phyloP scores from a whole-genome alignment of 2,113 vertebrate species.

The Herpetotheres cachinnans region DNA sequence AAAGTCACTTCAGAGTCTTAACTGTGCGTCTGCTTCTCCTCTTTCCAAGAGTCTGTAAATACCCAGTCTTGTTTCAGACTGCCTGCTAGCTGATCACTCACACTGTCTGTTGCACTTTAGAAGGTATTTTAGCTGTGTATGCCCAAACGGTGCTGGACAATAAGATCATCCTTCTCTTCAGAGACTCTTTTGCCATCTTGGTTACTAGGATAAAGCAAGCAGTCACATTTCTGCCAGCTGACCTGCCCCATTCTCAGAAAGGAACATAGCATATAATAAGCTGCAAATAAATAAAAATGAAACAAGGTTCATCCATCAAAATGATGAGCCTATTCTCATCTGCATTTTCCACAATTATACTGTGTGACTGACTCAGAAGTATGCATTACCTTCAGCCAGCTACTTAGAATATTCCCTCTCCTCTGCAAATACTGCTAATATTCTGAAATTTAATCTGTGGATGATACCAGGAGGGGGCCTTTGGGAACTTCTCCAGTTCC shows the following conservation, averaged over 20 bases:
- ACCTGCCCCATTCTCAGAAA: neutral
- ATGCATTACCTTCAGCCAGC: neutral
- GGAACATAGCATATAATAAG: neutral
- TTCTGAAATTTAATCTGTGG: neutral
- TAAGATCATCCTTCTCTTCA: neutral
- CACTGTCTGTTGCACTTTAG: accelerated
- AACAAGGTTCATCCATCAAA: neutral
- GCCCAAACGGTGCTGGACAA: neutral
- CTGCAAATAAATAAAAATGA: neutral
- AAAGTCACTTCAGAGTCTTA: neutral
- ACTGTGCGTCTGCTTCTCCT: neutral
- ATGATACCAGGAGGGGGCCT: neutral
- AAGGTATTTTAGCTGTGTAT: neutral
- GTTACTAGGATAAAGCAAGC: neutral
- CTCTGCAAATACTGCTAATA: neutral
- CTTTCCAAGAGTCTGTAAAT: neutral
- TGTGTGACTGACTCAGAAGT: neutral
- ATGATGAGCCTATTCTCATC: neutral
- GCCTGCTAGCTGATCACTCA: neutral
- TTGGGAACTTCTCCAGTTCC: neutral
- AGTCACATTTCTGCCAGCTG: neutral
- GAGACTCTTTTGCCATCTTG: neutral
- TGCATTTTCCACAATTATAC: neutral
- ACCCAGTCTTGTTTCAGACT: neutral
- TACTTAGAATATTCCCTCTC: neutral